Evolutionary conservation across 2,113 vertebrate genomes (phyloP).

Genomic region (Cinclus mexicanus): DNA sequence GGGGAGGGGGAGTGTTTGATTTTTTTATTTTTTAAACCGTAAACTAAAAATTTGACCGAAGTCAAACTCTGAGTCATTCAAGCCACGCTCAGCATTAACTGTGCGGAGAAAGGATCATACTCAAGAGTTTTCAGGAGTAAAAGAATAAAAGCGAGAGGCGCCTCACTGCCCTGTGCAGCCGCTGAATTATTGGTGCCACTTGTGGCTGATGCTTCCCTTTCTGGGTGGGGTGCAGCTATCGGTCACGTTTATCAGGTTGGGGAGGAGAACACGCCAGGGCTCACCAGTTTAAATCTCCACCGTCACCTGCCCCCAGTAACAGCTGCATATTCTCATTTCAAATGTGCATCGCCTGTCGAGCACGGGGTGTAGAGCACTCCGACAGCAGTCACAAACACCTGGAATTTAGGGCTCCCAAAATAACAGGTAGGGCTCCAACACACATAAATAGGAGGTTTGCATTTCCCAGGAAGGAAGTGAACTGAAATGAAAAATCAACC

Average conservation of each 20-base stretch:
- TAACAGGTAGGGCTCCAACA: not conserved
- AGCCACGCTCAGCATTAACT: not conserved
- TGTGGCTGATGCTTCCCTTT: not conserved
- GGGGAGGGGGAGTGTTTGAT: not conserved
- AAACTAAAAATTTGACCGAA: not conserved
- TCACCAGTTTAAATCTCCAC: not conserved
- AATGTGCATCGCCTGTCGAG: not conserved
- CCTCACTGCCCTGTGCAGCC: not conserved
- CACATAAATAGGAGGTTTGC: not conserved
- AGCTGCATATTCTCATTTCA: not conserved
- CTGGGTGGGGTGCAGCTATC: not conserved
- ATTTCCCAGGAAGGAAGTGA: not conserved
- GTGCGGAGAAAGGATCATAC: not conserved
- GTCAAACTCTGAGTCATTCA: not conserved
- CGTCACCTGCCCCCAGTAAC: constrained; percentile 22
- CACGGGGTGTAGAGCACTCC: not conserved
- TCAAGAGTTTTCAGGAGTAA: not conserved
- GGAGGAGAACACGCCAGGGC: not conserved
- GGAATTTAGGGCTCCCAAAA: not conserved
- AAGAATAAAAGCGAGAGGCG: not conserved
- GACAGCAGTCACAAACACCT: not conserved
- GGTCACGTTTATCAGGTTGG: not conserved
- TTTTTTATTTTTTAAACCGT: not conserved
- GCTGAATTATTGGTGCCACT: not conserved
- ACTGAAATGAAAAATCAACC: not conserved